Base-by-base conservation (phyloP, 2,888 invertebrate species). In the Xanthorhoe spadicearia region DNA sequence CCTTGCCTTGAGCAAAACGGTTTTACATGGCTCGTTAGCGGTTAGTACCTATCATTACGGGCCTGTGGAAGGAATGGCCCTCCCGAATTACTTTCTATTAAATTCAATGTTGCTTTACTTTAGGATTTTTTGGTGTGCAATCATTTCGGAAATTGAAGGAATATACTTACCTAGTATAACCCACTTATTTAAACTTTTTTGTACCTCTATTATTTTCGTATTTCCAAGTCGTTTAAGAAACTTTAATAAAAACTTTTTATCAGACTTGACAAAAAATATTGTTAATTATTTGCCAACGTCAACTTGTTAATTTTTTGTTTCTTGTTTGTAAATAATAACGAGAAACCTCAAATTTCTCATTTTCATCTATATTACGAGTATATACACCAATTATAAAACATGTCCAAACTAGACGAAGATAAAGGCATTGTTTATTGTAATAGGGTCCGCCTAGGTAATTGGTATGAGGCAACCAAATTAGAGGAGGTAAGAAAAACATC, bases 391-490 rank as follows among this genome's bases (percentile, higher is more conserved):
- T 53, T 32, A 1, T 52, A 58, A 53, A 76, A 70, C 66, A 85
- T 84, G 81, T 71, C 74, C 8, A 87, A 84, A 70, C 68, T 72
- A 60, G 83, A 86, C 4, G 79, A 83, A 64, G 91, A 92, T 73
- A 92, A 88, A 76, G 89, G 85, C 18, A 88, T 92, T 64, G 85
- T 89, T 68, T 93, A 87, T 77, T 79, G 84, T 69, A 92, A 89
- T 71, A 80, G 89, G 61, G 92, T 92, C 18, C 89, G 80, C 38
- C 76, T 89, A 6, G 92, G 92, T 63, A 92, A 92, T 80, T 93
- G 93, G 93, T 91, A 87, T 77, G 92, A 93, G 78, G 83, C 90
- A 15, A 72, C 83, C n/a, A 81, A 85, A 76, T 81, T 92, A 66
- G 91, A 92, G 74, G 92, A 93, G 86, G 92, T 89, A 69, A 80